Evolutionary conservation across 2,888 invertebrate genomes (phyloP), one percentile per base, ranked within the genome.

Genomic region (Lepidochrysops patricia): DNA sequence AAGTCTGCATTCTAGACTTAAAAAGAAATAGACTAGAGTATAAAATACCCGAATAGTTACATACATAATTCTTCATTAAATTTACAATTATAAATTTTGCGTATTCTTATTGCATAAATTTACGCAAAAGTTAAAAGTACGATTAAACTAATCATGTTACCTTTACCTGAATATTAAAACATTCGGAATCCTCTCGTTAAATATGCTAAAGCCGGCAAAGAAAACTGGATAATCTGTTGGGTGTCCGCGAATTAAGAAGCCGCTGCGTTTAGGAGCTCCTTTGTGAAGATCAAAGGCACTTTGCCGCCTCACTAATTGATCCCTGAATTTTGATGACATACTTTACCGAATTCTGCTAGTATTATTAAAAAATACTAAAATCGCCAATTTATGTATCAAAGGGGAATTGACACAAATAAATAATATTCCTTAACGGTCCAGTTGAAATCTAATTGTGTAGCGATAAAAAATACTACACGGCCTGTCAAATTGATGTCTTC

Each of bases 191-290:
- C 73, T 76, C 82, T 84, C 78, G 82, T 84, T 84, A 80, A 79
- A 79, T 80, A 84, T 84, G 77, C 80, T 77, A 78, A 82, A 82
- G 77, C 79, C 70, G 71, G 74, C 73, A 74, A 81, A 79, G 78
- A 81, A 80, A 82, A 84, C 83, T 82, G 80, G 80, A 80, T 86
- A 85, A 84, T 84, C 84, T 82, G 78, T 79, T 79, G 76, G 75
- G 74, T 78, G 77, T 81, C 80, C 80, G 77, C 74, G 79, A 81
- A 80, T 84, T 82, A 82, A 80, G 82, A 79, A 80, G 77, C 74
- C 76, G 74, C 72, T 75, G 72, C 72, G 67, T 68, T 72, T 76
- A 74, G 75, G 76, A 79, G 75, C 73, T 75, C 76, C 79, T 80
- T 79, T 77, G 75, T 75, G 70, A 70, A 80, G 83, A 84, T 86